A percentile compares a stretch with the other conserved stretches of the same genome.
phyloP scores from a whole-genome alignment of 2,113 vertebrate genomes.

The Microcebus jonahi region DNA sequence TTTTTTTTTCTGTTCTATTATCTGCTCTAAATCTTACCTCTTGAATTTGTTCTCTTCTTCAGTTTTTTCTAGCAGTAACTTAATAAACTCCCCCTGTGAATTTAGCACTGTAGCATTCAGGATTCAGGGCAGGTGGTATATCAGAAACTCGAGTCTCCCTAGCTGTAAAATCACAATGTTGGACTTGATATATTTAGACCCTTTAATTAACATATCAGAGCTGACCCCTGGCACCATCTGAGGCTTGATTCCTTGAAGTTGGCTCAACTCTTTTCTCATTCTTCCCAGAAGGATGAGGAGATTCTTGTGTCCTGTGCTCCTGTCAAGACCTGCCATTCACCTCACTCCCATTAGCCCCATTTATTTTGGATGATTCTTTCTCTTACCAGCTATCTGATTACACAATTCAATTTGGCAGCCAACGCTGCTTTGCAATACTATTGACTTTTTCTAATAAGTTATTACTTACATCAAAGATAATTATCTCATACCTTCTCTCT shows the following conservation, averaged over 20 bases:
- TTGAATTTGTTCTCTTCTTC: not conserved
- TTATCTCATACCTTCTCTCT: not conserved
- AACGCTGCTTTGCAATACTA: not conserved
- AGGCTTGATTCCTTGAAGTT: not conserved
- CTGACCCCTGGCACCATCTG: not conserved
- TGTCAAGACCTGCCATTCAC: not conserved
- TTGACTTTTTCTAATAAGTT: not conserved
- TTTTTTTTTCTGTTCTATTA: not conserved
- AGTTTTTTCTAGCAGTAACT: not conserved
- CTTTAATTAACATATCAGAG: not conserved
- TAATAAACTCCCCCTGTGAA: not conserved
- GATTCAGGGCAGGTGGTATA: not conserved
- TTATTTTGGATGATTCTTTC: not conserved
- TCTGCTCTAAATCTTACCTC: not conserved
- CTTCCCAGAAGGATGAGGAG: not conserved
- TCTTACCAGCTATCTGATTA: not conserved
- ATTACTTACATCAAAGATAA: not conserved
- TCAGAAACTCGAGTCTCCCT: not conserved
- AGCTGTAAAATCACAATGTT: not conserved
- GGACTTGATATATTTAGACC: not conserved
- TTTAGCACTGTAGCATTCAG: not conserved
- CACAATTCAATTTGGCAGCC: not conserved
- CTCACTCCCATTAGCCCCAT: not conserved
- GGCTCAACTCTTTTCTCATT: not conserved
- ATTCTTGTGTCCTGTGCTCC: not conserved